Conservation (phyloP, 2,888 invertebrate genomes). For the Theristus sp. region DNA sequence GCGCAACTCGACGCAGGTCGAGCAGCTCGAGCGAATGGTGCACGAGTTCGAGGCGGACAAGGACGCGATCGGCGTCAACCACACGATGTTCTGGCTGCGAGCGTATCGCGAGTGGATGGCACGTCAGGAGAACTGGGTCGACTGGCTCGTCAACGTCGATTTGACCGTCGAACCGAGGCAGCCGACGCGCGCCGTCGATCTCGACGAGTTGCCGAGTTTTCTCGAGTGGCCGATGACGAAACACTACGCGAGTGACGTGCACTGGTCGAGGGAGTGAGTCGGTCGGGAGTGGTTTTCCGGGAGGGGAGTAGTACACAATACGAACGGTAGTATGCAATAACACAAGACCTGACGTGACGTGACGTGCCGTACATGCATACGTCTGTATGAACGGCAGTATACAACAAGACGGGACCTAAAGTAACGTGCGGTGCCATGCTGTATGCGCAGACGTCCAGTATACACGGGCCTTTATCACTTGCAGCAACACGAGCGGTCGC, state of each 20-base stretch:
- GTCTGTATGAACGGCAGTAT: background rate
- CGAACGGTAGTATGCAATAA: too few relatives aligned
- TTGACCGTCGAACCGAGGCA: background rate
- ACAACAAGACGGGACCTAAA: background rate
- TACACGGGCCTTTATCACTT: too few relatives aligned
- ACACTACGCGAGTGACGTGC: background rate
- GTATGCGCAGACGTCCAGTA: too few relatives aligned
- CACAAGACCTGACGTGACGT: too few relatives aligned
- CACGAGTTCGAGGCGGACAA: slow-evolving; percentile 9
- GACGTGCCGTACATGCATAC: too few relatives aligned
- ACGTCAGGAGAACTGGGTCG: too few relatives aligned
- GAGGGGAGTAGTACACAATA: too few relatives aligned
- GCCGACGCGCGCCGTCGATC: background rate
- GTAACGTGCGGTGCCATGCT: too few relatives aligned
- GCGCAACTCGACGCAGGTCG: background rate
- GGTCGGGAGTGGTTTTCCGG: too few relatives aligned
- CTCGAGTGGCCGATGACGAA: background rate
- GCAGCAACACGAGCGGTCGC: background rate
- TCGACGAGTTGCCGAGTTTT: background rate
- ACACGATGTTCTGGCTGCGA: slow-evolving; percentile 11
- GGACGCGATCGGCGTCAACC: slow-evolving; percentile 8
- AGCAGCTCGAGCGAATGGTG: slow-evolving; percentile 8
- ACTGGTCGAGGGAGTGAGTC: background rate
- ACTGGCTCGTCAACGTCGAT: background rate
- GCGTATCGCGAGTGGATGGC: slow-evolving; percentile 8